These are phyloP conservation scores for Delichon dasypus DNA, from an alignment of 2,797 vertebrate species.

Conservation along the genomic window DNA sequence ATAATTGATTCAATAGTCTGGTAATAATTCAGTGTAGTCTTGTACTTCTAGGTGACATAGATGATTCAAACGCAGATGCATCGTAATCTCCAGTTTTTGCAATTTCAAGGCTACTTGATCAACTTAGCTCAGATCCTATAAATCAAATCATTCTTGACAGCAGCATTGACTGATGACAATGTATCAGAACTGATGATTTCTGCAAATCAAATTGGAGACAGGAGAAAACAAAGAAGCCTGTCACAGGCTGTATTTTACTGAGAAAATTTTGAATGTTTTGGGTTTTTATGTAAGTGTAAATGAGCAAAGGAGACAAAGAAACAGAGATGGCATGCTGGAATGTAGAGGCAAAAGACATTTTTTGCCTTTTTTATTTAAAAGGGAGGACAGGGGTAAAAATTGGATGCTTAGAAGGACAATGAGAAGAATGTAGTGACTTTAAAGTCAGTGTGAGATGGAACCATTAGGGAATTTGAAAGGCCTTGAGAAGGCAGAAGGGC, in stretches of 20 bases:
- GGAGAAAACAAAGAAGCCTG: background rate
- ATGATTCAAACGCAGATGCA: background rate
- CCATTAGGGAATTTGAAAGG: background rate
- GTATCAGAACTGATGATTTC: background rate
- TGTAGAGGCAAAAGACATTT: background rate
- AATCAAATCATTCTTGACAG: background rate
- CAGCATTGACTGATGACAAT: background rate
- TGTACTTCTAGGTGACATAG: background rate
- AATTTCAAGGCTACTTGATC: conserved; percentile 27
- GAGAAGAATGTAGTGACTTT: background rate
- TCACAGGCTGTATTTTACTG: background rate
- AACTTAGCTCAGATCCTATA: background rate
- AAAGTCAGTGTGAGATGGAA: background rate
- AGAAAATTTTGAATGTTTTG: background rate
- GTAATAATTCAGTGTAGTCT: background rate
- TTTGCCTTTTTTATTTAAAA: too few relatives aligned
- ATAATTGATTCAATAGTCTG: conserved; percentile 9
- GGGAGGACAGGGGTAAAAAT: background rate
- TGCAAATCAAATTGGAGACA: background rate
- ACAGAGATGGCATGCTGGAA: background rate
- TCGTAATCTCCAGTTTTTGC: conserved; percentile 1
- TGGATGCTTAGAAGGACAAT: background rate
- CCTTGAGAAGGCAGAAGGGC: background rate
- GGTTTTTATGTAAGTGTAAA: background rate
- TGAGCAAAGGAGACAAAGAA: background rate